Evolutionary conservation across 1,140 invertebrate species (phyloP).

Genomic region (Caerostris darwini): DNA sequence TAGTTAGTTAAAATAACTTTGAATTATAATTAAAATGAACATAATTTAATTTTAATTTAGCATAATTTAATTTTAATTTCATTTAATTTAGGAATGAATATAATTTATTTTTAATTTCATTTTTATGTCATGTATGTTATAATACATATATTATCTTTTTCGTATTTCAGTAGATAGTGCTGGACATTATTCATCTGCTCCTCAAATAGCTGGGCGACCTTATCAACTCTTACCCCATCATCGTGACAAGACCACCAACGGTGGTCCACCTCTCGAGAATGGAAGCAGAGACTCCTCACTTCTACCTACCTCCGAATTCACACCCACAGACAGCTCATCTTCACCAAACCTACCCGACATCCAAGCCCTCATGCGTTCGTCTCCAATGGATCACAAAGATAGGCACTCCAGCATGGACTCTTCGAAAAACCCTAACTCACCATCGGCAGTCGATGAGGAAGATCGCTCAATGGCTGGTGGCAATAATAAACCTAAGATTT

Average conservation of each 20-base stretch:
- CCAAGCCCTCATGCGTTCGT: slow-evolving; percentile 63
- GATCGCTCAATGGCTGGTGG: slow-evolving; percentile 36
- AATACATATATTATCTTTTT: not conserved
- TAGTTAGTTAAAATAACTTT: no score
- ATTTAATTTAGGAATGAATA: no score
- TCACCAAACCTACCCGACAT: slow-evolving; percentile 70
- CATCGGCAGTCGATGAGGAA: slow-evolving; percentile 42
- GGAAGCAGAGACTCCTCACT: slow-evolving; percentile 10
- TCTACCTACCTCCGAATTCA: slow-evolving; percentile 67
- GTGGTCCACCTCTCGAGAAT: not conserved
- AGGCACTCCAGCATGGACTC: slow-evolving; percentile 41
- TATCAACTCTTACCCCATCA: slow-evolving; percentile 68
- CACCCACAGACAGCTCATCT: slow-evolving; percentile 71
- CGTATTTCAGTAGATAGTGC: slow-evolving; percentile 56
- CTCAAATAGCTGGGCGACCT: slow-evolving; percentile 51
- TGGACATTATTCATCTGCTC: slow-evolving; percentile 43
- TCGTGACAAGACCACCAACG: slow-evolving; percentile 26
- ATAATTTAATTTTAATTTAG: no score
- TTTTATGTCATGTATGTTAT: not conserved
- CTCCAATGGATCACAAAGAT: slow-evolving; percentile 58
- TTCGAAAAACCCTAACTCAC: not conserved
- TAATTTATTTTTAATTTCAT: not conserved
- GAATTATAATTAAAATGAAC: no score
- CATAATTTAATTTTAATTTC: no score
- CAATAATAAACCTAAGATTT: slow-evolving; percentile 93